Evolutionary conservation across 2,888 invertebrate genomes (phyloP).

Genomic region (Hoplodrina blanda): DNA sequence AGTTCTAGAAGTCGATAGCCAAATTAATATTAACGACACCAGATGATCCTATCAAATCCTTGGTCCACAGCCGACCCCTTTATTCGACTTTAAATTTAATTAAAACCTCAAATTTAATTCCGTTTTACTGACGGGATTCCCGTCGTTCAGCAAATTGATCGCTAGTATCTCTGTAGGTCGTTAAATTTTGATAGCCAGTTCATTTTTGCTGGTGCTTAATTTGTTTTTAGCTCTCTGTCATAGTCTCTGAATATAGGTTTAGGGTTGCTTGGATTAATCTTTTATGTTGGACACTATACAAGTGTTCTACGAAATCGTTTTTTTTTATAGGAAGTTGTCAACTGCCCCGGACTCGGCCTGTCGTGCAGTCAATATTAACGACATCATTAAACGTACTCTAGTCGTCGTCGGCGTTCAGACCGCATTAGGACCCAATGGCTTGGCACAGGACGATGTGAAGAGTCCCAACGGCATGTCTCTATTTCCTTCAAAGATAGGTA

Average conservation of each 20-base stretch:
- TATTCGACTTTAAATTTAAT: constrained; percentile 73
- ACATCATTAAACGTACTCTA: background rate
- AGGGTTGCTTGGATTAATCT: background rate
- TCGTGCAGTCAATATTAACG: background rate
- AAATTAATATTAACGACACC: constrained; percentile 65
- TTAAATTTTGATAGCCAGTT: constrained; percentile 62
- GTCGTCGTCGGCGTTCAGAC: background rate
- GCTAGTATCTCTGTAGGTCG: constrained; percentile 55
- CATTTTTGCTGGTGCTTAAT: constrained; percentile 54
- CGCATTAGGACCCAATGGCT: too few species aligned
- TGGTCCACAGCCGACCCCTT: constrained; percentile 60
- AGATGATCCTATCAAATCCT: constrained; percentile 67
- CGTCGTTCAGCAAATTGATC: constrained; percentile 66
- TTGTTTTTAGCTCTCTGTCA: constrained; percentile 21
- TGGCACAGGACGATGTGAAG: too few species aligned
- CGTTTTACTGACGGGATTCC: constrained; percentile 62
- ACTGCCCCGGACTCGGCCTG: too few species aligned
- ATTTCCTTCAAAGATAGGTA: too few species aligned
- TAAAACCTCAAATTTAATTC: constrained; percentile 76
- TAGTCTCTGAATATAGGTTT: constrained; percentile 25
- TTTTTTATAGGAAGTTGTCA: too few species aligned
- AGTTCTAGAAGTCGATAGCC: constrained; percentile 56
- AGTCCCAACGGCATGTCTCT: too few species aligned
- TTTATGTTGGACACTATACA: background rate
- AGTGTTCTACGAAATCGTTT: background rate